Conservation (phyloP, 2,797 vertebrate genomes). For the Petrocephalus schoutedeni region DNA sequence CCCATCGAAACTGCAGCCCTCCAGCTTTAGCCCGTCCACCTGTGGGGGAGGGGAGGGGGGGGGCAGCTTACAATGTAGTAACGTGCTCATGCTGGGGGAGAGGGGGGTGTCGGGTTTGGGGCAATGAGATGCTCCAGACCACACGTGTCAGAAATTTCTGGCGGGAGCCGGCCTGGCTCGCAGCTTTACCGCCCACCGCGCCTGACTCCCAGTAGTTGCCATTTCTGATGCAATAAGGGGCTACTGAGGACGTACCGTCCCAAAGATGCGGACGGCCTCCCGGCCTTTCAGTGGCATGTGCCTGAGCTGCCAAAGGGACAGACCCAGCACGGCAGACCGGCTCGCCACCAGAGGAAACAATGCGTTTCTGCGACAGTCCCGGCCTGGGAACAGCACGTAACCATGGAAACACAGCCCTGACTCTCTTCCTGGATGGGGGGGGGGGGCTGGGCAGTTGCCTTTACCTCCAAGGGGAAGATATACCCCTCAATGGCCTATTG, state of each 20-base stretch:
- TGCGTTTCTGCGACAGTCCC: background rate
- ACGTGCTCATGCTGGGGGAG: conserved; percentile 25
- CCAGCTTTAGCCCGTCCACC: conserved; percentile 85
- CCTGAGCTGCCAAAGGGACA: background rate
- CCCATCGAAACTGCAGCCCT: conserved; percentile 91
- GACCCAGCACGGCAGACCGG: conserved; percentile 1
- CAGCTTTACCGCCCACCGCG: background rate
- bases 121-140: background rate
- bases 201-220: background rate
- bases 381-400: background rate
- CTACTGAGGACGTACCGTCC: background rate
- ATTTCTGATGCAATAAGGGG: background rate
- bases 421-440: background rate
- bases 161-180: background rate
- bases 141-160: background rate
- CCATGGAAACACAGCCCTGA: conserved; percentile 8
- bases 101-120: background rate
- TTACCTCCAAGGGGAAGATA: background rate
- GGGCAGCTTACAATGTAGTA: conserved; percentile 29
- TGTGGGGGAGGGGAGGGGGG: conserved; percentile 42
- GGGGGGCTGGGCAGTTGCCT: background rate
- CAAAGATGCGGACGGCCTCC: background rate
- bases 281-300: background rate
- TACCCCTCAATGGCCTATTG: background rate
- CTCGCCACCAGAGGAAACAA: background rate